phyloP scores from a whole-genome alignment of 2,888 invertebrate genomes.

The Metallyticus violacea region DNA sequence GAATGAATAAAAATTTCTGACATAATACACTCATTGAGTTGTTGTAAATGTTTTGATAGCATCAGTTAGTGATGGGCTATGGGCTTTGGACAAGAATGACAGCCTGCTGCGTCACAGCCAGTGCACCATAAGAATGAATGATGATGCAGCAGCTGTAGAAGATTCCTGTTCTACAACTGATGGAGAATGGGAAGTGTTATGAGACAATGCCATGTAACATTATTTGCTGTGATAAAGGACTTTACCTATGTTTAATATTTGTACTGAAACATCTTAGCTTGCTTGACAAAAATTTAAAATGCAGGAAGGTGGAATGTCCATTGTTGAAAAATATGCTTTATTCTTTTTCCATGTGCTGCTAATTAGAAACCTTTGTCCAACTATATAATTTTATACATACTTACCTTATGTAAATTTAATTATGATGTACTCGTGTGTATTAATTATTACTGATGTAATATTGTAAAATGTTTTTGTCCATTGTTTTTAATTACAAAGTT shows the following conservation, averaged over 20 bases:
- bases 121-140: constrained; percentile 17
- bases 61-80: constrained; percentile 41
- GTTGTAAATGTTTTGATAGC: constrained; percentile 28
- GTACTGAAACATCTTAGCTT: background rate
- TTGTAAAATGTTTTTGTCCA: background rate
- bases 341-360: background rate
- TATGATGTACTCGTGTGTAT: background rate
- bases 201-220: background rate
- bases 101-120: constrained; percentile 35
- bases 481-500: background rate
- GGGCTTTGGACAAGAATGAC: constrained; percentile 37
- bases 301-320: background rate
- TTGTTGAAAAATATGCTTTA: background rate
- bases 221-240: background rate
- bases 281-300: background rate
- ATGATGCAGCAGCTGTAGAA: background rate
- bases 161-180: constrained; percentile 11
- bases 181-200: constrained; percentile 32
- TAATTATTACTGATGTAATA: background rate
- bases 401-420: background rate
- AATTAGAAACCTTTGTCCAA: background rate
- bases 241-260: background rate
- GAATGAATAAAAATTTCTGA: too few species aligned
- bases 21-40: background rate
- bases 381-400: background rate